These are phyloP conservation scores for Vulpes lagopus DNA, from an alignment of 2,113 vertebrate species.

Conservation along the genomic window DNA sequence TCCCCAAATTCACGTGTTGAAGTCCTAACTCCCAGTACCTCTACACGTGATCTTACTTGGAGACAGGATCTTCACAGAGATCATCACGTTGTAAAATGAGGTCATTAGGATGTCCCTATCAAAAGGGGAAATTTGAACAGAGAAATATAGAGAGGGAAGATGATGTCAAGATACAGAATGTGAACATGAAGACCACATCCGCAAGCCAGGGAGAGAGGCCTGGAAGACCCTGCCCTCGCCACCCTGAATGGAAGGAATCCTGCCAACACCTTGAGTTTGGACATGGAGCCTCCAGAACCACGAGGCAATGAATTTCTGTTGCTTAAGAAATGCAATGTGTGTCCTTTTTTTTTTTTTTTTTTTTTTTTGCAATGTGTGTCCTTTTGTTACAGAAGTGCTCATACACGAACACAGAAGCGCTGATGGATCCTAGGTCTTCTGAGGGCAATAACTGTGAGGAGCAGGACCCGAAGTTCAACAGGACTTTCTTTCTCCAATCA, in stretches of 20 bases:
- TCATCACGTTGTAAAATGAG: background rate
- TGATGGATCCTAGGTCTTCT: background rate
- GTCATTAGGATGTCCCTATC: background rate
- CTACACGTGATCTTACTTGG: background rate
- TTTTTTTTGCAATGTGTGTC: too few relatives aligned
- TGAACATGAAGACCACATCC: rapidly evolving
- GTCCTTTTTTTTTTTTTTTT: too few relatives aligned
- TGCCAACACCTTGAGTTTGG: background rate
- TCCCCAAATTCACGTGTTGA: background rate
- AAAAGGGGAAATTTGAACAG: background rate
- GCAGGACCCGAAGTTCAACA: background rate
- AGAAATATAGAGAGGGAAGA: background rate
- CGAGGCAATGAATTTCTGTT: background rate
- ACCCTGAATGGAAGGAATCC: background rate
- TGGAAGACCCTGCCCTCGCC: too few relatives aligned
- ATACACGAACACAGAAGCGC: background rate
- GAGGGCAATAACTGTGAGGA: background rate
- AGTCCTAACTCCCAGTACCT: background rate
- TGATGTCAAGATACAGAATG: rapidly evolving
- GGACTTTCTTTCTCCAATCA: background rate
- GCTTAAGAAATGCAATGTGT: background rate
- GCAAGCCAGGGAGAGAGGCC: background rate
- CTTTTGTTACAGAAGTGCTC: rapidly evolving
- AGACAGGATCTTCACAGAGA: background rate
- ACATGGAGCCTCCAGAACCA: background rate